These are phyloP conservation scores for Spilosoma lubricipeda DNA, from an alignment of 2,888 invertebrate genomes.

Conservation along the genomic window DNA sequence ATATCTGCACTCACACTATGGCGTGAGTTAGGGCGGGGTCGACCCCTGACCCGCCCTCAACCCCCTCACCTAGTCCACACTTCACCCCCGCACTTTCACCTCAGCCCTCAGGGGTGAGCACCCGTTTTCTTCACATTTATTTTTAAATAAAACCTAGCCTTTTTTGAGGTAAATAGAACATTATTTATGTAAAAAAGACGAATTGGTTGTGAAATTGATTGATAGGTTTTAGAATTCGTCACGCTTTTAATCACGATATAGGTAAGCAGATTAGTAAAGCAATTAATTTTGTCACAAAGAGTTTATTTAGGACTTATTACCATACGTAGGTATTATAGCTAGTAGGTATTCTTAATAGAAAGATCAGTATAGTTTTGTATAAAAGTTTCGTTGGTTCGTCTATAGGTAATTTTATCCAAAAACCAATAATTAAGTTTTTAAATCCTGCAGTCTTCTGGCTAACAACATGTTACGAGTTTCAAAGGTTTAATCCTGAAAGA, in stretches of 20 bases:
- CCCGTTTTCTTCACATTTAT: constrained; percentile 53
- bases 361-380: too few relatives aligned
- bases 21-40: constrained; percentile 71
- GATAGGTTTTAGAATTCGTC: background rate
- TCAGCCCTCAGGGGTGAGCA: constrained; percentile 58
- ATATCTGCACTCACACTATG: constrained; percentile 32
- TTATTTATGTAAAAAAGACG: background rate
- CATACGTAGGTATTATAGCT: too few relatives aligned
- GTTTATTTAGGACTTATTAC: too few relatives aligned
- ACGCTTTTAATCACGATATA: background rate
- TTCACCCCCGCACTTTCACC: constrained; percentile 68
- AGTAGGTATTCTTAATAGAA: too few relatives aligned
- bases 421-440: too few relatives aligned
- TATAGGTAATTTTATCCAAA: too few relatives aligned
- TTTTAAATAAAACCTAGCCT: constrained; percentile 37
- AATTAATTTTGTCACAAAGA: too few relatives aligned
- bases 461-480: too few relatives aligned
- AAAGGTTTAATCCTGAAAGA: too few relatives aligned
- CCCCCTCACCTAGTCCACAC: constrained; percentile 61
- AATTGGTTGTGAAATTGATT: background rate
- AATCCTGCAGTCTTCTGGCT: too few relatives aligned
- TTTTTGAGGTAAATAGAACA: constrained; percentile 16
- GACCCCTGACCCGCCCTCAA: constrained; percentile 77
- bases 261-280: background rate
- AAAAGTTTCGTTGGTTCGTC: too few relatives aligned